A percentile compares a stretch with the other conserved stretches of the same genome.
Evolutionary conservation across 2,113 vertebrate genomes (phyloP).

Genomic region (Scophthalmus maximus): DNA sequence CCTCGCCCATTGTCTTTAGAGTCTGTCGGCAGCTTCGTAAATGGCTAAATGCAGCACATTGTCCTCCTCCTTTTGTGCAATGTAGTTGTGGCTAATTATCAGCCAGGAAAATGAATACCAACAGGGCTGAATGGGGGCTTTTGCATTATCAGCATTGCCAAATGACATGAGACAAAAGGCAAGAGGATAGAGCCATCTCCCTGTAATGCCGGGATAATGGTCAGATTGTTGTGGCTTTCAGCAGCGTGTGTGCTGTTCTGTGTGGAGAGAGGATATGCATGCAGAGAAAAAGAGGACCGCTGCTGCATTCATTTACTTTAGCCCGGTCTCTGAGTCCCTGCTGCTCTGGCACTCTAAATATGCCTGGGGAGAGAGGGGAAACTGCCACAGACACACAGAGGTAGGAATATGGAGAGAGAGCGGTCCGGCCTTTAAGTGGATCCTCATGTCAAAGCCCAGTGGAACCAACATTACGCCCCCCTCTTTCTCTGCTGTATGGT

Average conservation of each 20-base stretch:
- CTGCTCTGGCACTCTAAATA: constrained; percentile 71
- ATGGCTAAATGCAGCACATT: constrained; percentile 58
- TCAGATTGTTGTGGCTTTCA: constrained; percentile 63
- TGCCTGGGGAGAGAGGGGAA: constrained; percentile 54
- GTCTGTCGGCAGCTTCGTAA: constrained; percentile 40
- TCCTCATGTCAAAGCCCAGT: constrained; percentile 72
- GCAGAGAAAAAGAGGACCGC: constrained; percentile 41
- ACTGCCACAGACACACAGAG: constrained; percentile 54
- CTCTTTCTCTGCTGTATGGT: constrained; percentile 39
- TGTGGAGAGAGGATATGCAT: constrained; percentile 55
- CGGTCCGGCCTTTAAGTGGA: constrained; percentile 69
- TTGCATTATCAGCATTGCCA: constrained; percentile 74
- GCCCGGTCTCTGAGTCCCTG: constrained; percentile 62
- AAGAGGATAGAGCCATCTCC: constrained; percentile 70
- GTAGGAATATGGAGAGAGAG: constrained; percentile 48
- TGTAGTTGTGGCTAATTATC: constrained; percentile 72
- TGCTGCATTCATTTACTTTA: constrained; percentile 65
- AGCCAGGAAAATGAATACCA: constrained; percentile 69
- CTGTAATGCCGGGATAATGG: constrained; percentile 70
- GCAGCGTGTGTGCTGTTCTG: constrained; percentile 48
- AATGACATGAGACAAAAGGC: constrained; percentile 77
- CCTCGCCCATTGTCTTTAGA: constrained; percentile 27
- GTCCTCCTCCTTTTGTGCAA: constrained; percentile 63
- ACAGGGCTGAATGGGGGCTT: constrained; percentile 51
- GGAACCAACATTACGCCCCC: constrained; percentile 52